Percentiles rank a stretch among this genome's conserved stretches.
phyloP scores from a whole-genome alignment of 2,113 vertebrate species.

The Dryoscopus gambensis region DNA sequence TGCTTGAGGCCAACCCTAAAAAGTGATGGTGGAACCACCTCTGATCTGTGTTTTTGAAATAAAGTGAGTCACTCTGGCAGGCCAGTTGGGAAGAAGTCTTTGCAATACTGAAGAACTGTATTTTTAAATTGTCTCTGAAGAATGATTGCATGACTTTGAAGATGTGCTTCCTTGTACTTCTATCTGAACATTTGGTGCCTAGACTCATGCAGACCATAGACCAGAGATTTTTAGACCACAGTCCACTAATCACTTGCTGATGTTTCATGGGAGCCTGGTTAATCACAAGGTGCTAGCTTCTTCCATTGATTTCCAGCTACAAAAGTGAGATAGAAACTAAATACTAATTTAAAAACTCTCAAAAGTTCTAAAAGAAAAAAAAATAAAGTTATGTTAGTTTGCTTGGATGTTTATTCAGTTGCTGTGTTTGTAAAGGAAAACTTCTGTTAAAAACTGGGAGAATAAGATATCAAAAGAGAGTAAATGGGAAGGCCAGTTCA shows the following conservation, averaged over 20 bases:
- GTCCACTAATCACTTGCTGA: neutral
- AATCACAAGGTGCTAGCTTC: neutral
- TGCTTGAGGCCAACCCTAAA: neutral
- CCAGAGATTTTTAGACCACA: neutral
- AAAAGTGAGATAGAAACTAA: neutral
- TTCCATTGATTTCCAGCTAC: neutral
- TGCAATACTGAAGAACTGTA: constrained; percentile 22
- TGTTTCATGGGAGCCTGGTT: neutral
- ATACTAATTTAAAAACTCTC: neutral
- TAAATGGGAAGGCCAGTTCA: neutral
- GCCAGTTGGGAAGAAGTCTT: neutral
- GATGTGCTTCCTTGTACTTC: constrained; percentile 41
- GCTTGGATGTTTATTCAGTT: neutral
- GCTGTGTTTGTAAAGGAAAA: neutral
- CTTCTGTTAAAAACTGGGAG: neutral
- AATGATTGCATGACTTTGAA: constrained; percentile 13
- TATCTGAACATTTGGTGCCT: constrained; percentile 34
- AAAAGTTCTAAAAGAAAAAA: neutral
- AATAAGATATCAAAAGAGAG: neutral
- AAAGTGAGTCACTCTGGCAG: neutral
- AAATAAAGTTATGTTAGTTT: neutral
- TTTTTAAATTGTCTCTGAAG: neutral
- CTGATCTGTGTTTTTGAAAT: neutral
- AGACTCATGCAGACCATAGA: neutral
- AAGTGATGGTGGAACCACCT: neutral